A percentile compares a stretch with the other conserved stretches of the same genome.
Conservation (phyloP, 2,888 invertebrate species). For the Gryllus longicercus region DNA sequence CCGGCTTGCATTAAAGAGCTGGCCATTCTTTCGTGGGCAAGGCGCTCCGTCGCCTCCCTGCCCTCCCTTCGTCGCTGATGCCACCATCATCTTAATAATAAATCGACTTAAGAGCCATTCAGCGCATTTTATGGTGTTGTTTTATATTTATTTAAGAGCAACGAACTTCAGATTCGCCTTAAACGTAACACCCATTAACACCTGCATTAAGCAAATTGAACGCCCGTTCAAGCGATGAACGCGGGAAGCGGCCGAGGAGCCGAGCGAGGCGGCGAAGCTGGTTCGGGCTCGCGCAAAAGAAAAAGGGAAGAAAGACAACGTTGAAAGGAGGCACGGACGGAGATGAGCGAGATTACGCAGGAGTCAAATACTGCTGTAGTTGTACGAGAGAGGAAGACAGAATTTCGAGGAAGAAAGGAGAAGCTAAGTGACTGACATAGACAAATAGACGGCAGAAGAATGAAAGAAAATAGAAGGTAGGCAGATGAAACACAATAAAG, state of each 20-base stretch:
- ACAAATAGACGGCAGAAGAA: too few relatives aligned
- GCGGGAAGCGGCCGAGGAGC: neutral
- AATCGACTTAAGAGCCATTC: constrained; percentile 2
- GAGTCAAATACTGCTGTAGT: too few relatives aligned
- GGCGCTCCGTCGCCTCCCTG: neutral
- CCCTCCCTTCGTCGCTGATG: neutral
- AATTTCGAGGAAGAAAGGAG: too few relatives aligned
- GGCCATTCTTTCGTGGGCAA: neutral
- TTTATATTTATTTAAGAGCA: constrained; percentile 11
- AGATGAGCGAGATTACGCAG: too few relatives aligned
- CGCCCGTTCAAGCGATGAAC: neutral
- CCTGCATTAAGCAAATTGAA: constrained; percentile 2
- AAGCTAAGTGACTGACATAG: too few relatives aligned
- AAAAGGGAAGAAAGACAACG: too few relatives aligned
- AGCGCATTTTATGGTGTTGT: neutral
- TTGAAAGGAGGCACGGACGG: too few relatives aligned
- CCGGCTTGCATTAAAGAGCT: neutral
- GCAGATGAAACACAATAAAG: too few relatives aligned
- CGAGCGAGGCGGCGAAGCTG: too few relatives aligned
- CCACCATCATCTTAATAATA: constrained; percentile 3
- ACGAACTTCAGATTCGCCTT: neutral
- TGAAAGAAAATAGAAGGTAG: too few relatives aligned
- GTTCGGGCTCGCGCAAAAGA: too few relatives aligned
- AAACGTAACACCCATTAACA: constrained; percentile 8
- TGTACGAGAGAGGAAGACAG: too few relatives aligned